phyloP scores from a whole-genome alignment of 1,140 invertebrate genomes.

The Drosophila grimshawi region DNA sequence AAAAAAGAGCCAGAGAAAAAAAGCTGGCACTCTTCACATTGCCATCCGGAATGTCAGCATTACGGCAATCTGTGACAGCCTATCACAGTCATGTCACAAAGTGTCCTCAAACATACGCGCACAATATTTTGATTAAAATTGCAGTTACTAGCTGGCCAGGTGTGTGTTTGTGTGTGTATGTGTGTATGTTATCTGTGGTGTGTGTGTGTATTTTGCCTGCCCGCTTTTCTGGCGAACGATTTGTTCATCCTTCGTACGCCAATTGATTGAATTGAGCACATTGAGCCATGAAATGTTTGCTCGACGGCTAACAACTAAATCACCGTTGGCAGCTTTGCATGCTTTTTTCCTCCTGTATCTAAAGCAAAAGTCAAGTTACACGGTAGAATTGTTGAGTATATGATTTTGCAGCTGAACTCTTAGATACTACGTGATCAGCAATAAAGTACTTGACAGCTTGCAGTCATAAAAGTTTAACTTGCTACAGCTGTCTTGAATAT shows the following conservation, averaged over 20 bases:
- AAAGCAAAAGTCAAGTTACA: conserved; percentile 35
- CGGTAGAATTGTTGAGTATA: background rate
- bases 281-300: conserved; percentile 60
- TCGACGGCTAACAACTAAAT: conserved; percentile 59
- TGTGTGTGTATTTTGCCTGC: conserved; percentile 2
- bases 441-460: too few relatives aligned
- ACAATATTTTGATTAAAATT: conserved; percentile 56
- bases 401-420: background rate
- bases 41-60: conserved; percentile 40
- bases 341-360: conserved; percentile 26
- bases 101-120: conserved; percentile 22
- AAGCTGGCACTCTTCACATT: conserved; percentile 38
- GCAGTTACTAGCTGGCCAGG: conserved; percentile 37
- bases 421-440: conserved; percentile 3
- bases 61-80: conserved; percentile 46
- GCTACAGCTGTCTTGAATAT: too few relatives aligned
- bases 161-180: background rate
- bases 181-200: conserved; percentile 7
- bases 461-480: too few relatives aligned
- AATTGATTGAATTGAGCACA: conserved; percentile 62
- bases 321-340: conserved; percentile 60
- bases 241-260: conserved; percentile 51
- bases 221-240: conserved; percentile 42
- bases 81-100: conserved; percentile 50
- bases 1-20: conserved; percentile 4